Evolutionary conservation across 2,888 invertebrate genomes (phyloP), one percentile per base, ranked within the genome.

Genomic region (Lasioglossum vierecki): DNA sequence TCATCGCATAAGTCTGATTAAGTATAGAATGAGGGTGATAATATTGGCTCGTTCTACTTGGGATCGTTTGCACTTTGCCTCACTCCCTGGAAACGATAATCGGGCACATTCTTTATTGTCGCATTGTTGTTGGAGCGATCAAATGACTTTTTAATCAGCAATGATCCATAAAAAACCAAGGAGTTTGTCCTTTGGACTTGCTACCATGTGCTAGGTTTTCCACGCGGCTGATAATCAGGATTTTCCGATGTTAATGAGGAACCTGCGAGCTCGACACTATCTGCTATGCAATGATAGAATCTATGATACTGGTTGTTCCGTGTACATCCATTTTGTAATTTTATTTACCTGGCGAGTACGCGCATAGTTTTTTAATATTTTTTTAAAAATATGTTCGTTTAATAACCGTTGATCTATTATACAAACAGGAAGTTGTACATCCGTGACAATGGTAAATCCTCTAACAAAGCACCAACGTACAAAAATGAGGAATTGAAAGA

Each of bases 41-140:
- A 35, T 66, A 66, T 66, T 35, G 66, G 35, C 66, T 66, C 11
- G 39, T 68, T 68, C 68, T 39, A 68, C 39, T 68, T 35, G 18
- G 22, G 22, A 39, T 22, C 39, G 68, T 68, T 68, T 22, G 22
- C 22, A 22, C 39, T 35, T 68, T 30, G 63, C 4, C 15, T 30
- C 5, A 1, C 6, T 63, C 30, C 30, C 15, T 30, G 63, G 15
- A 15, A 6, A 26, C 63, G 63, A 15, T 66, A 39, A 66, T 41
- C n/a, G 4, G n/a, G 13, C 1, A 41, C 11, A 41, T 70, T 70
- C 13, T 70, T 70, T 70, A 44, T 70, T 41, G 18, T 70, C 11
- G 5, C 41, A 5, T 70, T 15, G 63, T 70, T 70, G 9, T n/a
- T 22, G n/a, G 41, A 41, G 3, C 39, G 68, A 18, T 70, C 11